Evolutionary conservation across 2,888 invertebrate species (phyloP), one percentile per base, ranked within the genome.

Genomic region (Dryomyza anilis): DNA sequence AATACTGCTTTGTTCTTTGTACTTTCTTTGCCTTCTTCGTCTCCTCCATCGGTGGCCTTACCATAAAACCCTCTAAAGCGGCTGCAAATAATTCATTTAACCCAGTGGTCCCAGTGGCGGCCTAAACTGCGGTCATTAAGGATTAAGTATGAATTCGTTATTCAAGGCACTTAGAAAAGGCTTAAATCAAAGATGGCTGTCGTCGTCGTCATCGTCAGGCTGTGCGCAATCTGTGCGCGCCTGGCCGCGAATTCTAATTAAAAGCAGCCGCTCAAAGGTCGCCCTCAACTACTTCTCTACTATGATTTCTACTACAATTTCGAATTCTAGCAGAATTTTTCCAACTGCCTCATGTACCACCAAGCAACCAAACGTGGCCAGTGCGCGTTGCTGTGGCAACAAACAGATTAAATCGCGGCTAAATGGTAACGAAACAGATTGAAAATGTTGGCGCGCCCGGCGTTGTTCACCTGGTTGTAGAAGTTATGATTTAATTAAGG

Each of bases 341-440:
- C n/a, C n/a, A n/a, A n/a, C n/a, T n/a, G n/a, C n/a, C n/a, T n/a
- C n/a, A n/a, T n/a, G n/a, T n/a, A n/a, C 33, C 33, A 12, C 33
- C 33, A 12, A 12, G 33, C 33, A 7, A 33, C 8, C 39, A n/a
- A 7, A 12, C 14, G 3, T 7, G 39, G 39, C 39, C 33, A 12
- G 39, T 6, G 39, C 7, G 14, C 39, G n/a, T 12, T 12, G 39
- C 39, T 39, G 39, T n/a, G 14, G 39, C 39, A 39, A n/a, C 3
- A 25, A 7, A 43, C 43, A 16, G 19, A 25, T 25, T 50, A 50
- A 50, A 50, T 50, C 50, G 25, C 12, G 25, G n/a, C 50, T 25
- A 50, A n/a, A 50, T 50, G 50, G 43, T 43, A 50, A 50, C 50
- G 39, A n/a, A 50, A 50, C 50, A 50, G 50, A 50, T 50, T 50